Evolutionary conservation across 2,113 vertebrate species (phyloP), one percentile per base, ranked within the genome.

Genomic region (Acinonyx jubatus): DNA sequence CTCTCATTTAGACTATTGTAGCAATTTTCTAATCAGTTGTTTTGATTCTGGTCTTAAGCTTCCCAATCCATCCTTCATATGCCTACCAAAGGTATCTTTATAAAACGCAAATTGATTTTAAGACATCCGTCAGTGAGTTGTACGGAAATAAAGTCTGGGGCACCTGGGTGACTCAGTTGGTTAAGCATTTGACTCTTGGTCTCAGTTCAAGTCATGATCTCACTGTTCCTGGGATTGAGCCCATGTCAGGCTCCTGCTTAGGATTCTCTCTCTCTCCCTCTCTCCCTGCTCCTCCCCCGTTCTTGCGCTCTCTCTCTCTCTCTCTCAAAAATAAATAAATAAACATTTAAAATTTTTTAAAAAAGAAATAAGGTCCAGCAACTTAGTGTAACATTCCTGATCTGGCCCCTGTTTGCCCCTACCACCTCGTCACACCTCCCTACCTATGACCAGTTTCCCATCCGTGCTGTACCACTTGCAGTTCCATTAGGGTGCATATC

Each of bases 71-170:
- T 13, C 18, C 25, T 85, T 85, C 21, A 79, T 25, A 65, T 52
- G 36, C 52, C 41, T 38, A 80, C 63, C 31, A 93, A 57, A 90
- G 71, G 11, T 50, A 52, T 45, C 33, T 81, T 74, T 93, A 52
- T 80, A 74, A 84, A 79, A 80, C n/a, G 19, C 52, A 66, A 29
- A 48, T 74, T 65, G 41, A 3, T 29, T 80, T 25, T 78, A 85
- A 85, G 36, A 38, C 55, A 48, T 85, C 71, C 55, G 29, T 85
- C 71, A 65, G 4, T 95, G 69, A 57, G 12, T 48, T 89, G 25
- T 25, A 80, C 33, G 63, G 63, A 89, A 85, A 89, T 65, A 89
- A 89, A 97, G 93, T 94, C 55, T 66, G 57, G 55, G 21, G 21
- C 57, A 61, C 57, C 57, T 61, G 57, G 57, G 57, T 61, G 18